Conservation (phyloP, 2,888 invertebrate species). For the Eucriotettix oculatus region DNA sequence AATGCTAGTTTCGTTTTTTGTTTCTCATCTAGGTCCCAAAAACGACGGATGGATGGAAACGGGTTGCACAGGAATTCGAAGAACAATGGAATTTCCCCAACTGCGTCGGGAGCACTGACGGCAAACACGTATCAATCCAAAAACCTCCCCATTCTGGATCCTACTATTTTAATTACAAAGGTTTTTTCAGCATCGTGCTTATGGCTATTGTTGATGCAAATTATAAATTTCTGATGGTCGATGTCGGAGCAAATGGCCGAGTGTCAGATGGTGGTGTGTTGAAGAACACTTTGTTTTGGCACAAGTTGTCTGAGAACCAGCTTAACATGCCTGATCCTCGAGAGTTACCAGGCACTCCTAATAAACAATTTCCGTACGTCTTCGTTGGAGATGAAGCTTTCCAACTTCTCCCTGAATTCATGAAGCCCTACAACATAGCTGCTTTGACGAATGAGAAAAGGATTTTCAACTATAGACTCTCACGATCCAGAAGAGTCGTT, state of each 20-base stretch:
- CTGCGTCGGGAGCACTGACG: background rate
- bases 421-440: constrained; percentile 5
- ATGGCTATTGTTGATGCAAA: background rate
- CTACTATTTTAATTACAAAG: no score
- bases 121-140: background rate
- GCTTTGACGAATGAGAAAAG: background rate
- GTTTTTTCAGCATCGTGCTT: background rate
- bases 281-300: constrained; percentile 4
- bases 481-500: background rate
- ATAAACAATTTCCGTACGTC: constrained; percentile 3
- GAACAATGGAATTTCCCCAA: constrained; percentile 2
- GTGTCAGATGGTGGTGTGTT: constrained; percentile 10
- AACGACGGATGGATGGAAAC: background rate
- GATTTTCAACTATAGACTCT: background rate
- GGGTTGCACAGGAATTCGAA: constrained; percentile 5
- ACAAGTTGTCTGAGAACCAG: constrained; percentile 3
- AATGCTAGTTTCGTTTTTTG: background rate
- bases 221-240: constrained; percentile 1
- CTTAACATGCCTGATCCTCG: constrained; percentile 6
- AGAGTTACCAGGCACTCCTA: constrained; percentile 2
- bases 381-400: constrained; percentile 11
- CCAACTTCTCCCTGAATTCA: constrained; percentile 7
- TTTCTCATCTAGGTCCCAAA: background rate
- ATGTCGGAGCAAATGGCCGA: constrained; percentile 9
- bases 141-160: no score